phyloP scores from a whole-genome alignment of 2,888 invertebrate species.

The Coelopa pilipes region DNA sequence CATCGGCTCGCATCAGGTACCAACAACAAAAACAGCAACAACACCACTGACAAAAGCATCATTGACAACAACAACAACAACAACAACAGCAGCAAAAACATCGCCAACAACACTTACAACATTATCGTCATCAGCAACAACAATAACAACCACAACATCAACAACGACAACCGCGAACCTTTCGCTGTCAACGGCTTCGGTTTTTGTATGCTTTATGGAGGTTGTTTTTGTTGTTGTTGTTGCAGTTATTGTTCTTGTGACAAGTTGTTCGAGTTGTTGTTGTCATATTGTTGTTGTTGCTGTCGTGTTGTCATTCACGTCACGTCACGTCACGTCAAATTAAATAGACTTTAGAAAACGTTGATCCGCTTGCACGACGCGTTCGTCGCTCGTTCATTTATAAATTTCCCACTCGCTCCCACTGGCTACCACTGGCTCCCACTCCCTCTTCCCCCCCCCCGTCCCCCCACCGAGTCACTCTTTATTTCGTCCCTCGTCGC shows the following conservation, averaged over 20 bases:
- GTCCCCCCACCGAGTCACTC: no score
- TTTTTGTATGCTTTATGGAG: no score
- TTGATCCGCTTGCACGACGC: neutral
- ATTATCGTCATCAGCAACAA: neutral
- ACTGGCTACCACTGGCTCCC: no score
- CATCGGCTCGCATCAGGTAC: no score
- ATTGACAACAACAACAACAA: no score
- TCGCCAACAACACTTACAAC: neutral
- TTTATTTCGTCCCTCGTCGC: no score
- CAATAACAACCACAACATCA: no score
- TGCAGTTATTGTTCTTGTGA: neutral
- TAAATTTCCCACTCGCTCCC: no score
- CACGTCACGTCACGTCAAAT: neutral
- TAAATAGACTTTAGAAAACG: conserved; percentile 2
- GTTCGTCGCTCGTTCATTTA: neutral
- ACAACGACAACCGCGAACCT: neutral
- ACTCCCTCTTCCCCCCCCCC: no score
- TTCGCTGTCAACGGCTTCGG: neutral
- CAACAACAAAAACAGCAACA: neutral
- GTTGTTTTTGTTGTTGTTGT: neutral
- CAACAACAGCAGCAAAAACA: no score
- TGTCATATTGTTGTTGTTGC: neutral
- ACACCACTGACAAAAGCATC: neutral
- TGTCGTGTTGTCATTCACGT: neutral
- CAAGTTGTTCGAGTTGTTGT: neutral